phyloP scores from a whole-genome alignment of 2,888 invertebrate species.

The Coenonympha arcania region DNA sequence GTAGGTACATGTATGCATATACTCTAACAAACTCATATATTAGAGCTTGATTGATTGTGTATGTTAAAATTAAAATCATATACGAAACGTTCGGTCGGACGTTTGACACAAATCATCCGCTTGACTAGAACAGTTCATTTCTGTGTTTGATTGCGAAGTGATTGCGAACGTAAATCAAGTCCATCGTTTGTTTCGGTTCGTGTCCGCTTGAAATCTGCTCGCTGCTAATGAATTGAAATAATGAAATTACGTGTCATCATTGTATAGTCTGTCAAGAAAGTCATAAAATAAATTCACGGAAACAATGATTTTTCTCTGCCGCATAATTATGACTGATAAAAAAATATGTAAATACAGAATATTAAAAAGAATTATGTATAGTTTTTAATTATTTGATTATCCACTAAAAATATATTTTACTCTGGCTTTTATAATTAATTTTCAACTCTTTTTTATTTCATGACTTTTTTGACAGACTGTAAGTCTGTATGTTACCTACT shows the following conservation, averaged over 20 bases:
- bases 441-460: too few relatives aligned
- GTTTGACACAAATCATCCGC: conserved; percentile 22
- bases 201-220: conserved; percentile 4
- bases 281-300: too few relatives aligned
- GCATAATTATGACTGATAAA: too few relatives aligned
- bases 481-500: neutral
- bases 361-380: too few relatives aligned
- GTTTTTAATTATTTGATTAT: too few relatives aligned
- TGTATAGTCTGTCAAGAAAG: neutral
- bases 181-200: conserved; percentile 23
- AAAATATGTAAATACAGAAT: too few relatives aligned
- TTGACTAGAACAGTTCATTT: conserved; percentile 24
- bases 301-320: too few relatives aligned
- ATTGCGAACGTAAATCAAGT: conserved; percentile 30
- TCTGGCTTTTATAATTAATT: too few relatives aligned
- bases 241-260: neutral
- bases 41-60: neutral
- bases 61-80: conserved; percentile 13
- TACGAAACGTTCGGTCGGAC: conserved; percentile 11
- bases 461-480: too few relatives aligned
- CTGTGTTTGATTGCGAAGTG: conserved; percentile 27
- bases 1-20: too few relatives aligned
- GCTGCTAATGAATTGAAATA: conserved; percentile 9
- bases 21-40: neutral
- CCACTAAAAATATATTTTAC: too few relatives aligned